Base-by-base conservation (phyloP, 2,113 vertebrate genomes). In the Thryonomys swinderianus region DNA sequence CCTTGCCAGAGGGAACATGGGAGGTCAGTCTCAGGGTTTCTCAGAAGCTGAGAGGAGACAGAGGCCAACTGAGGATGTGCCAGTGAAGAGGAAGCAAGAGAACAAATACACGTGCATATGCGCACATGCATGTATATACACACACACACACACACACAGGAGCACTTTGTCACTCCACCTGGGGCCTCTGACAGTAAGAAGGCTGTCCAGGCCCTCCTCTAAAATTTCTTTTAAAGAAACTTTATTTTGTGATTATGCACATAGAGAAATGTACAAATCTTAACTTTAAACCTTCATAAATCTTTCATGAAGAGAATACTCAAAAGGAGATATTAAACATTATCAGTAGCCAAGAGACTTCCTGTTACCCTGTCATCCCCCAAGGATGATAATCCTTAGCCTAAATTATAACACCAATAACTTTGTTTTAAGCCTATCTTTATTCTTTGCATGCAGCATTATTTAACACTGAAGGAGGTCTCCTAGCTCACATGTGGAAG, bases 191-290 rank as follows among this genome's bases (percentile, higher is more conserved):
- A 51, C 48, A 51, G 48, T 10, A 51, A 51, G 48, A 90, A 71
- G 62, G 48, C 13, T 82, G 95, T 45, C 73, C 59, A 86, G 20
- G 48, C 53, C 32, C 37, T 45, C 48, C 30, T 79, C 32, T 67
- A 71, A 73, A 37, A 48, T 30, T 2, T 34, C 17, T 34, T 73
- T 90, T 85, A 91, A 76, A 80, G 64, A 83, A 51, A 79, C 37
- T 89, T 37, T 34, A 85, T 71, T 82, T 85, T 61, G 25, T 59
- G 88, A 86, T 30, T 74, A 69, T 40, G 95, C 80, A 89, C 10
- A 82, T 55, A 55, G 9, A 32, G 61, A 90, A 34, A 85, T 21
- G 51, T 45, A 20, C 32, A 96, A 71, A 81, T 32, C 27, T 13
- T 55, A 79, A 71, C 42, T 89, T 21, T 34, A 67, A 91, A 86